Evolutionary conservation across 2,888 invertebrate species (phyloP), one percentile per base, ranked within the genome.

Genomic region (Lottia scabra): DNA sequence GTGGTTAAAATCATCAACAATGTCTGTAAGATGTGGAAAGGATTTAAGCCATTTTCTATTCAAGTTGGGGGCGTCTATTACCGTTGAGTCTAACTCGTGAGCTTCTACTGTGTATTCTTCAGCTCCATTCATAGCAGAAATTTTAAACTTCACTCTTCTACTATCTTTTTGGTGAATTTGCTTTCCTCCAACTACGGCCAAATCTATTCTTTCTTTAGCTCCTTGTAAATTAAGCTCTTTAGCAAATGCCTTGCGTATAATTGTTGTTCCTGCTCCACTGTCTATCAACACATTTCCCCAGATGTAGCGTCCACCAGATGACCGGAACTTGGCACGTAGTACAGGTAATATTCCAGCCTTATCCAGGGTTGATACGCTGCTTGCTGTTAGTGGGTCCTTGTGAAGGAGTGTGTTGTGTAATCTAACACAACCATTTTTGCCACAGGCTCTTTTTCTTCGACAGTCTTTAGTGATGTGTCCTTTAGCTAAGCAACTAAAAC

Each of bases 91-190:
- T 26, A 68, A 16, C 44, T 69, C 72, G 56, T 69, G 69, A 10
- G 72, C 72, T 27, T 72, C 69, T 8, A 72, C 23, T 16, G 23
- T 16, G 19, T 45, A 72, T 56, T 72, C 72, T 45, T 72, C 68
- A 8, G 43, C 69, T 27, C 65, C 65, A n/a, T 16, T 12, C 15
- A 72, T 12, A 1, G 72, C 64, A 15, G 65, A 72, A 26, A 68
- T 69, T 13, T 23, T 62, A 23, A 72, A 72, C 27, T 46, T 64
- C 12, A 67, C n/a, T 44, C 72, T n/a, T 15, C 67, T 12, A 43
- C 68, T 72, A n/a, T 68, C 43, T n/a, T n/a, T n/a, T n/a, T n/a
- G n/a, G n/a, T n/a, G n/a, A n/a, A n/a, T n/a, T n/a, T n/a, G n/a
- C n/a, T n/a, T n/a, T n/a, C n/a, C n/a, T n/a, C n/a, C n/a, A n/a